Base-by-base conservation (phyloP, 1,140 invertebrate genomes). In the Pachyrhynchus sulphureomaculatus region DNA sequence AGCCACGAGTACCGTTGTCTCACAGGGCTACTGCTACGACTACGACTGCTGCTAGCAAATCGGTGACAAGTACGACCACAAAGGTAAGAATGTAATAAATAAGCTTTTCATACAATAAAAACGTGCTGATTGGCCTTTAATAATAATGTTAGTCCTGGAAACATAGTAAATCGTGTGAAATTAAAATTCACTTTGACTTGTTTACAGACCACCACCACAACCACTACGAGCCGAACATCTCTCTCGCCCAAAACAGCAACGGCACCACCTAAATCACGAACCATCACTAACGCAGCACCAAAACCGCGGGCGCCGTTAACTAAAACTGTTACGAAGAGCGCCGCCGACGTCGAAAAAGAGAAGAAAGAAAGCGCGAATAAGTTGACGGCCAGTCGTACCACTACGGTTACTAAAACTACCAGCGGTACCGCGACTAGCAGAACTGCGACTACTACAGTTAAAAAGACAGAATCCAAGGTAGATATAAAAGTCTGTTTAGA, bases 301-400 rank as follows among this genome's bases (percentile, higher is more conserved):
- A 76, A 72, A 70, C 66, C 75, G 2, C 68, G 62, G 32, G 62
- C 68, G 36, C 58, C 70, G 6, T 34, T 63, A 15, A 66, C 61
- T 1, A 68, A 56, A 34, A 68, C 68, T 12, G 57, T 65, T 9
- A 58, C 65, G 3, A 70, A 68, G 54, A 63, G 62, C 20, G 47
- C 79, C 0, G 47, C 79, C 0, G 74, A 81, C 56, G 76, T 77
- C 9, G 82, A 84, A 18, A 84, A 84, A 57, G 79, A 83, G 63
- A 78, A 78, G 9, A 84, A 84, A 65, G 82, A 84, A 52, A 80
- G 80, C 21, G 80, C 80, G 0, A 84, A 84, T 55, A 84, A 84
- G 65, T 78, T 84, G 10, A 83, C 81, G 0, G 78, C 81, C 12
- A 74, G 75, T 13, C 73, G 79, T 32, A 77, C 71, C 2, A 64